Conservation (phyloP, 2,888 invertebrate genomes). For the Ceriagrion tenellum region DNA sequence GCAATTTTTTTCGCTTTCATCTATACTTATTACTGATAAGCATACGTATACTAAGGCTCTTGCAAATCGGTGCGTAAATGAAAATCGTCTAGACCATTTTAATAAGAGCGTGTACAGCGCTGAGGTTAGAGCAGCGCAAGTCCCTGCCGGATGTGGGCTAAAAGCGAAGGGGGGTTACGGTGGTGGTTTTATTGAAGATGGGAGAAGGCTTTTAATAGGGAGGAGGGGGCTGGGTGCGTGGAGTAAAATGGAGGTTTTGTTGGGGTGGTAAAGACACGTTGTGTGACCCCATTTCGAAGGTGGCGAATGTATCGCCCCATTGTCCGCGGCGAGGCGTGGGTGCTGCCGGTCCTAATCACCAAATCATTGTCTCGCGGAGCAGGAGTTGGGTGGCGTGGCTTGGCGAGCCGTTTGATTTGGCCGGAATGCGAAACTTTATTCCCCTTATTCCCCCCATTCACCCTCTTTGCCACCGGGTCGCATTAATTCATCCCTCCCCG, state of each 20-base stretch:
- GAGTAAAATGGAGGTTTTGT: neutral
- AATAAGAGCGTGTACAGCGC: too few relatives aligned
- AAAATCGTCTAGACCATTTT: too few relatives aligned
- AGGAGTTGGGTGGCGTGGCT: neutral
- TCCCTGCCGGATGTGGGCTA: neutral
- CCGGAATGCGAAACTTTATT: slow-evolving; percentile 5
- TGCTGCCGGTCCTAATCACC: neutral
- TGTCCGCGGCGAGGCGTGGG: neutral
- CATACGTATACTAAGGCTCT: too few relatives aligned
- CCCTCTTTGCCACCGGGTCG: neutral
- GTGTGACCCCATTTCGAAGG: neutral
- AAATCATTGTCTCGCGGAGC: slow-evolving; percentile 17
- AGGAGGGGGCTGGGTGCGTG: neutral
- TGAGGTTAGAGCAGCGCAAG: neutral
- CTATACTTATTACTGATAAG: too few relatives aligned
- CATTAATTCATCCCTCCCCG: neutral
- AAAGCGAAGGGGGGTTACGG: neutral
- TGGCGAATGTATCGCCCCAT: neutral
- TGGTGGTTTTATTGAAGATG: neutral
- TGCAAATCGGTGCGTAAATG: too few relatives aligned
- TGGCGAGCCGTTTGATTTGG: neutral
- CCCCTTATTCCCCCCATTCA: too few relatives aligned
- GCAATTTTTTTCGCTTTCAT: too few relatives aligned
- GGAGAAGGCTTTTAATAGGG: neutral
- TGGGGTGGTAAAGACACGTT: neutral